These are phyloP conservation scores for Helarctos malayanus DNA, from an alignment of 2,797 vertebrate species.

Conservation along the genomic window DNA sequence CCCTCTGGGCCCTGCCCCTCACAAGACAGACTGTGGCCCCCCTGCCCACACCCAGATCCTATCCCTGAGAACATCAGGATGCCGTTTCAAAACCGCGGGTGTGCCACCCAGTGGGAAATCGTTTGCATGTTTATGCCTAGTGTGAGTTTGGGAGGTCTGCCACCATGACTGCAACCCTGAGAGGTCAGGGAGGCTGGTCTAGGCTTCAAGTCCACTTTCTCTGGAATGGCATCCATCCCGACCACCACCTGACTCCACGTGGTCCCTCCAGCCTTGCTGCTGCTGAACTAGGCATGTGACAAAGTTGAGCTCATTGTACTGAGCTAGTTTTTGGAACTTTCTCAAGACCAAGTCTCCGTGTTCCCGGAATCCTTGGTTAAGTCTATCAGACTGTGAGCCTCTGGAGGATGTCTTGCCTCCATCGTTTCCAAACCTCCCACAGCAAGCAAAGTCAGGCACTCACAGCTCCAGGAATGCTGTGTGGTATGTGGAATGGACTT, in stretches of 20 bases:
- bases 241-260: accelerated
- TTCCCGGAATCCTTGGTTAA: too few relatives aligned
- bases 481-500: accelerated
- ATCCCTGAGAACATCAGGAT: background rate
- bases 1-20: background rate
- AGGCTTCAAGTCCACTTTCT: background rate
- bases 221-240: accelerated
- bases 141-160: background rate
- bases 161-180: accelerated
- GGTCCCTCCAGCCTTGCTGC: background rate
- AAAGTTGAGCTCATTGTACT: background rate
- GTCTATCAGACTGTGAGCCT: background rate
- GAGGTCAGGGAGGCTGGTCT: accelerated
- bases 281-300: accelerated
- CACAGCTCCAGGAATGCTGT: background rate
- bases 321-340: background rate
- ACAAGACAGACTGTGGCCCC: background rate
- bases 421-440: too few relatives aligned
- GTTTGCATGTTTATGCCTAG: accelerated
- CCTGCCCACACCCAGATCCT: background rate
- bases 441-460: background rate
- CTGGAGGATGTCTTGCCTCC: background rate
- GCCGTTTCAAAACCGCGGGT: background rate
- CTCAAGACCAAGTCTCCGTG: background rate
- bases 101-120: background rate